These are phyloP conservation scores for Megalops atlanticus DNA, from an alignment of 2,113 vertebrate species.

Conservation along the genomic window DNA sequence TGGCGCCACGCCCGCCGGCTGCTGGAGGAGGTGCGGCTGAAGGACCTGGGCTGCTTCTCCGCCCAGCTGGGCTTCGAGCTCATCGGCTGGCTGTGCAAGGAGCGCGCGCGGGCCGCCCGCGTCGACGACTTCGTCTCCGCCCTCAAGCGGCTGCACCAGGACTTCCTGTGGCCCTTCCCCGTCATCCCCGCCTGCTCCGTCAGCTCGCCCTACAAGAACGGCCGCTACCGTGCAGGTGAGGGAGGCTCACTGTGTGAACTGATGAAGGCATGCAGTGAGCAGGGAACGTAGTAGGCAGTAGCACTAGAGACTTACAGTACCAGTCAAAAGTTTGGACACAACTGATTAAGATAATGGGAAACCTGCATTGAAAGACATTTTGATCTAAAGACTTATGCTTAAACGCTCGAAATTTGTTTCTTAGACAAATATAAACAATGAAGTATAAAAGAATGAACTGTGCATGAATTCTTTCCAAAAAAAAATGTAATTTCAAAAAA, in stretches of 20 bases:
- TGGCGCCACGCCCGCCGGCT: constrained; percentile 93
- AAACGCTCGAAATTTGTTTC: too few relatives aligned
- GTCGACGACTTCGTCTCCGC: constrained; percentile 89
- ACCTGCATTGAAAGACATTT: too few relatives aligned
- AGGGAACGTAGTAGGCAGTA: too few relatives aligned
- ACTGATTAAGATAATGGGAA: too few relatives aligned
- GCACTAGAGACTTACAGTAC: too few relatives aligned
- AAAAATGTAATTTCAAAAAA: too few relatives aligned
- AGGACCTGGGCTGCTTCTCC: constrained; percentile 93
- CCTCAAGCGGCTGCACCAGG: constrained; percentile 90
- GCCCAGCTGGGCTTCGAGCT: constrained; percentile 95
- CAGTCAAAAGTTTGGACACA: too few relatives aligned
- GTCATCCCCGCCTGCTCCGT: constrained; percentile 83
- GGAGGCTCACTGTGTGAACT: not conserved
- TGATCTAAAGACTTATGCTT: too few relatives aligned
- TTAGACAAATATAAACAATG: too few relatives aligned
- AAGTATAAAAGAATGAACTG: too few relatives aligned
- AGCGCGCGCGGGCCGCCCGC: constrained; percentile 85
- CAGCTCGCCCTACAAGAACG: constrained; percentile 90
- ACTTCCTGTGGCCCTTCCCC: constrained; percentile 96
- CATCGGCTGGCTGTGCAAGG: constrained; percentile 92
- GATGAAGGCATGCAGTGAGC: too few relatives aligned
- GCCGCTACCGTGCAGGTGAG: constrained; percentile 85
- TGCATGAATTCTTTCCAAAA: too few relatives aligned
- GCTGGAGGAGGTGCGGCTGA: constrained; percentile 89